These are phyloP conservation scores for Barypeithes pellucidus DNA, from an alignment of 2,888 invertebrate species.

Conservation along the genomic window DNA sequence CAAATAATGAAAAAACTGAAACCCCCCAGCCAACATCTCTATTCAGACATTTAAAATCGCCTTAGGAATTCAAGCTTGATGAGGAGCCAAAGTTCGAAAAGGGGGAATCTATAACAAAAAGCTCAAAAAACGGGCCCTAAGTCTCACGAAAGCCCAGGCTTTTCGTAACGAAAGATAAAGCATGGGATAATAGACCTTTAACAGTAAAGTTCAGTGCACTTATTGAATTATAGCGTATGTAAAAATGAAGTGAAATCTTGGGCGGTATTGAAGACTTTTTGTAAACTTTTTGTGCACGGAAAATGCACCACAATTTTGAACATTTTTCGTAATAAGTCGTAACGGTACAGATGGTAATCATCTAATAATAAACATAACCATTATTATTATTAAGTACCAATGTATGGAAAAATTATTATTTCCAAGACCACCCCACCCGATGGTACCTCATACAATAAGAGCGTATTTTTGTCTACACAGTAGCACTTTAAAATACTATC, in stretches of 20 bases:
- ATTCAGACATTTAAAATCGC: conserved; percentile 22
- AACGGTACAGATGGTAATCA: too few species aligned
- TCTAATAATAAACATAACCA: too few species aligned
- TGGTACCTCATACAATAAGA: too few species aligned
- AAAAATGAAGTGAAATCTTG: conserved; percentile 1
- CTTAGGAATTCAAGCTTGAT: conserved; percentile 24
- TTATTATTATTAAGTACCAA: too few species aligned
- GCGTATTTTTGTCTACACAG: too few species aligned
- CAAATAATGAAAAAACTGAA: neutral
- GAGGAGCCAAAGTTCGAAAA: conserved; percentile 19
- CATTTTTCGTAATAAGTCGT: too few species aligned
- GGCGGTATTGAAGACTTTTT: too few species aligned
- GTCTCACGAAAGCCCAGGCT: neutral
- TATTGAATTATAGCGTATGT: neutral
- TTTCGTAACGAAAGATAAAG: neutral
- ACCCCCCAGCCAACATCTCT: conserved; percentile 4
- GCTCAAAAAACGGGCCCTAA: neutral
- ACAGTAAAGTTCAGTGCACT: neutral
- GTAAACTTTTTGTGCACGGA: too few species aligned
- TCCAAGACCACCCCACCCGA: too few species aligned
- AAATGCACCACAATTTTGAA: too few species aligned
- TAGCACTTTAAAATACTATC: too few species aligned
- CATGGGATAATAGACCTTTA: neutral
- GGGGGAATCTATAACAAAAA: conserved; percentile 5
- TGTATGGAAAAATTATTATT: too few species aligned